Evolutionary conservation across 2,888 invertebrate genomes (phyloP), one percentile per base, ranked within the genome.

Genomic region (Leucozona laternaria): DNA sequence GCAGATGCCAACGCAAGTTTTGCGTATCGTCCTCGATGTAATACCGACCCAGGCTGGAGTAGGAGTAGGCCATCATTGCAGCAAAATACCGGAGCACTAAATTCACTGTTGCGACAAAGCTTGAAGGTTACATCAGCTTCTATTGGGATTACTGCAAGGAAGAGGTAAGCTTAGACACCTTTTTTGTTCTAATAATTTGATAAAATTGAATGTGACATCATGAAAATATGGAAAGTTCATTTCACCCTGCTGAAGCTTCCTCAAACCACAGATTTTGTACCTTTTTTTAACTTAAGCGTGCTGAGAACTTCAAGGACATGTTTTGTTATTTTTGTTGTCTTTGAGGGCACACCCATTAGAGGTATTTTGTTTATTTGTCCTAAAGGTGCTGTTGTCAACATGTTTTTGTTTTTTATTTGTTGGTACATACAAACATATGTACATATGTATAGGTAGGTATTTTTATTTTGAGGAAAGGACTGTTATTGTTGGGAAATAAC

Each of bases 101-200:
- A 71, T 71, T 71, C 75, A 3, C 22, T 86, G 17, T 5, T 86
- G 58, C 75, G 64, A 1, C 82, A 86, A 66, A 86, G 81, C 8
- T 37, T 86, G 11, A 86, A 73, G 22, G 82, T 86, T 45, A 86
- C 86, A 71, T 82, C 86, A 71, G 86, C 82, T 28, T 86, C 86
- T 31, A 71, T 86, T 17, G 86, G 86, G 40, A 82, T 86, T 60
- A 40, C 45, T 0, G 53, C 78, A 15, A 85, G 22, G 37, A 79
- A 22, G 70, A 82, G 78, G 86, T 86, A 37, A 73, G 85, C 10
- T 28, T 28, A 31, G 17, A 68, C 22, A 45, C 45, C 13, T 70
- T 43, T 25, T 53, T 25, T 64, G 62, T 77, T 72, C 5, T 71
- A 66, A 8, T 31, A 31, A 79, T 78, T 79, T 79, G 37, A 78